These are phyloP conservation scores for Meriones unguiculatus DNA, from an alignment of 2,113 vertebrate genomes.

Conservation along the genomic window DNA sequence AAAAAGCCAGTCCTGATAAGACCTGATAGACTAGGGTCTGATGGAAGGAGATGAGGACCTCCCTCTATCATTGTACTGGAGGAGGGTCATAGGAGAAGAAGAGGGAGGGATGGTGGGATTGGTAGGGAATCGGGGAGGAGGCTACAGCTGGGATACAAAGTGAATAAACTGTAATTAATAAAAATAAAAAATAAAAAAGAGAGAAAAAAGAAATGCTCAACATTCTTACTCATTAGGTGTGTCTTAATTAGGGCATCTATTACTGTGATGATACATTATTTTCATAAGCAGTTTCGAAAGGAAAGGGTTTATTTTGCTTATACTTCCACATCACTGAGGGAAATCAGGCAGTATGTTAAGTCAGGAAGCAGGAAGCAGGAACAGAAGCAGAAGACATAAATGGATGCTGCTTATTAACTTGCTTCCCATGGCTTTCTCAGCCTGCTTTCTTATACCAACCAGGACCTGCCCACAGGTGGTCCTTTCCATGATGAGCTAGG, in stretches of 20 bases:
- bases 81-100: no score
- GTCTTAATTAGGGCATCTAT: background rate
- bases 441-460: background rate
- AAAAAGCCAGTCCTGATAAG: no score
- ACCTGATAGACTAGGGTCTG: no score
- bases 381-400: background rate
- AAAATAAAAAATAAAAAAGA: no score
- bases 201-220: no score
- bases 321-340: background rate
- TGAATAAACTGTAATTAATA: no score
- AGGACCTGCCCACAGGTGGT: background rate
- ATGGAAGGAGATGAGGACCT: no score
- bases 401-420: background rate
- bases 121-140: no score
- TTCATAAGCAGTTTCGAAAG: background rate
- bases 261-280: background rate
- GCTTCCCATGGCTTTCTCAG: background rate
- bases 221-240: background rate
- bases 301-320: background rate
- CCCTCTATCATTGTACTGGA: no score
- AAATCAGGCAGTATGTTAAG: background rate
- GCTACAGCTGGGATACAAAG: no score
- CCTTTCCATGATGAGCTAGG: background rate
- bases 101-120: no score
- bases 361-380: background rate